phyloP scores from a whole-genome alignment of 2,113 vertebrate genomes.

The Parus major region DNA sequence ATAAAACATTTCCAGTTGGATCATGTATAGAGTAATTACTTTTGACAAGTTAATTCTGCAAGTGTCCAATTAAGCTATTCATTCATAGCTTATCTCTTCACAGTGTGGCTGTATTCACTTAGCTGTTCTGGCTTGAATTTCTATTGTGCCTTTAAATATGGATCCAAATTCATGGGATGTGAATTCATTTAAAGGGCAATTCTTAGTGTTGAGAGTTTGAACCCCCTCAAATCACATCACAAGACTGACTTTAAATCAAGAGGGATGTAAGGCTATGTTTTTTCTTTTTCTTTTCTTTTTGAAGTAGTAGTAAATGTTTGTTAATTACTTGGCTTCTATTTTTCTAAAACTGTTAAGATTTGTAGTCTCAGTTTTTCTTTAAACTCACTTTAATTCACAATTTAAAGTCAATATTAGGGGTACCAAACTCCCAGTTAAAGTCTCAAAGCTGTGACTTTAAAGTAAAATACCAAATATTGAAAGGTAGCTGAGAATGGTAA shows the following conservation, averaged over 20 bases:
- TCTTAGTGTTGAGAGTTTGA: neutral
- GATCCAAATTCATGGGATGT: neutral
- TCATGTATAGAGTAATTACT: conserved; percentile 32
- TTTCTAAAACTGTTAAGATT: neutral
- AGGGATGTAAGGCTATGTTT: neutral
- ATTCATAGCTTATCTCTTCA: conserved; percentile 65
- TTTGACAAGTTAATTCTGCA: conserved; percentile 60
- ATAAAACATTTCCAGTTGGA: conserved; percentile 15
- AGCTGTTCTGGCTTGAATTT: conserved; percentile 40
- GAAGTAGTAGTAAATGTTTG: neutral
- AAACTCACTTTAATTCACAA: neutral
- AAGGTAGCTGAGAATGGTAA: neutral
- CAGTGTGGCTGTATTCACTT: conserved; percentile 37
- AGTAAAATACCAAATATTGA: neutral
- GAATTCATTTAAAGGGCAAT: neutral
- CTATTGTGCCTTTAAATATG: neutral
- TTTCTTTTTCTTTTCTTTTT: neutral
- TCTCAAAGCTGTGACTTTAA: neutral
- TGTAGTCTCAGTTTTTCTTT: neutral
- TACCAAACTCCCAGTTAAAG: neutral
- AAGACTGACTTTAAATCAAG: neutral
- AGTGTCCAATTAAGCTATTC: conserved; percentile 29
- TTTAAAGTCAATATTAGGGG: neutral
- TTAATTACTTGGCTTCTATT: neutral
- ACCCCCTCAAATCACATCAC: neutral